A percentile compares a stretch with the other conserved stretches of the same genome.
These are phyloP conservation scores for Drosophila athabasca DNA, from an alignment of 1,140 invertebrate species.

Conservation along the genomic window DNA sequence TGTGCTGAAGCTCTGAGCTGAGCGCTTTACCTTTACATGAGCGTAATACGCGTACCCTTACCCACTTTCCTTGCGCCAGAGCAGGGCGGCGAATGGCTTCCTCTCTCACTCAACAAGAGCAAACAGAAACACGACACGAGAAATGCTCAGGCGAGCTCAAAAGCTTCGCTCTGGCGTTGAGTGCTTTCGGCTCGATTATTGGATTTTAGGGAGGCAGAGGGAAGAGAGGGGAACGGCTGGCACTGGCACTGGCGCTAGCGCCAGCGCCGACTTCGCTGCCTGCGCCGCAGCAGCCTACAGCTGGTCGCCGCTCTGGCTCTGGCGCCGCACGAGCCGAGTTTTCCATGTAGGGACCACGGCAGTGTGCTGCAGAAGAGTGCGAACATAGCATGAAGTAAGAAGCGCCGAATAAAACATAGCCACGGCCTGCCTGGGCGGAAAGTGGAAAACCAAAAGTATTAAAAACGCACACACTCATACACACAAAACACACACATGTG, in stretches of 20 bases:
- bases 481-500: conserved; percentile 17
- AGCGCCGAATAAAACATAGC: conserved; percentile 74
- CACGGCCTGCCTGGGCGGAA: conserved; percentile 59
- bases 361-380: conserved; percentile 78
- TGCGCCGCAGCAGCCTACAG: conserved; percentile 28
- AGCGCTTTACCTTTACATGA: conserved; percentile 16
- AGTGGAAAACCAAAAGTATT: conserved; percentile 73
- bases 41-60: conserved; percentile 19
- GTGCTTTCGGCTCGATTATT: conserved; percentile 35
- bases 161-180: conserved; percentile 20
- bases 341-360: conserved; percentile 78
- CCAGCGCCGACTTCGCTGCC: conserved; percentile 1
- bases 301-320: conserved; percentile 18
- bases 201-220: conserved; percentile 56
- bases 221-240: conserved; percentile 1
- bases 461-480: conserved; percentile 36
- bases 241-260: conserved; percentile 6
- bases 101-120: conserved; percentile 8
- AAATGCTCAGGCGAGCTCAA: conserved; percentile 19
- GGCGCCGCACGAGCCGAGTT: conserved; percentile 55
- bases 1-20: background rate
- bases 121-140: background rate
- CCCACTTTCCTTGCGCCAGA: conserved; percentile 21
- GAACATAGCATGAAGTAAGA: conserved; percentile 81
- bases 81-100: conserved; percentile 35